Percentiles rank a stretch among this genome's conserved stretches.
These are phyloP conservation scores for Eustalomyia histrio DNA, from an alignment of 2,888 invertebrate genomes.

Conservation along the genomic window DNA sequence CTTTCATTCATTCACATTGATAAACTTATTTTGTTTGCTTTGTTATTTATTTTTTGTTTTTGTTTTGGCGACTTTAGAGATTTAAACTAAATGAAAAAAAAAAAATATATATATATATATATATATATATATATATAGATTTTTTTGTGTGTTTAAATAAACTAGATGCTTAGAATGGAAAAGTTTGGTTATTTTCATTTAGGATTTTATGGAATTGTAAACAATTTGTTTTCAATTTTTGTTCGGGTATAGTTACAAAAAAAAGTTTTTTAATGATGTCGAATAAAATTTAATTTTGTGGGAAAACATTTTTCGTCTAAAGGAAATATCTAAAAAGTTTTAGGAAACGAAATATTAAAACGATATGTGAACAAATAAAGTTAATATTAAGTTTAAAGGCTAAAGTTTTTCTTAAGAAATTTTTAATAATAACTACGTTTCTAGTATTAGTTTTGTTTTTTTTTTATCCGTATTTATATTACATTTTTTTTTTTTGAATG, in stretches of 20 bases:
- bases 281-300: constrained; percentile 51
- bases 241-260: constrained; percentile 15
- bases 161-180: not conserved
- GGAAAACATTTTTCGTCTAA: not conserved
- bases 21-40: constrained; percentile 41
- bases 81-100: constrained; percentile 51
- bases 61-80: constrained; percentile 60
- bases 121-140: constrained; percentile 28
- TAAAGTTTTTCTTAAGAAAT: not conserved
- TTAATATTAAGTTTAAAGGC: not conserved
- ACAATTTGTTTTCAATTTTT: constrained; percentile 57
- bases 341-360: not conserved
- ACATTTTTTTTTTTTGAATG: too few relatives aligned
- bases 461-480: too few relatives aligned
- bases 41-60: too few relatives aligned
- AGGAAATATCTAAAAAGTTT: not conserved
- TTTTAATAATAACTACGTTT: too few relatives aligned
- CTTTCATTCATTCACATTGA: not conserved
- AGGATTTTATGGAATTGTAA: constrained; percentile 52
- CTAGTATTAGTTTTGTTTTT: too few relatives aligned
- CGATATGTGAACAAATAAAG: not conserved
- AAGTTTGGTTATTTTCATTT: constrained; percentile 37
- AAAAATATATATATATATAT: too few relatives aligned
- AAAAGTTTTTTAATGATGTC: constrained; percentile 56
- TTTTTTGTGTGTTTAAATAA: not conserved